Conservation (phyloP, 2,888 invertebrate species). For the Rhamnusium bicolor region DNA sequence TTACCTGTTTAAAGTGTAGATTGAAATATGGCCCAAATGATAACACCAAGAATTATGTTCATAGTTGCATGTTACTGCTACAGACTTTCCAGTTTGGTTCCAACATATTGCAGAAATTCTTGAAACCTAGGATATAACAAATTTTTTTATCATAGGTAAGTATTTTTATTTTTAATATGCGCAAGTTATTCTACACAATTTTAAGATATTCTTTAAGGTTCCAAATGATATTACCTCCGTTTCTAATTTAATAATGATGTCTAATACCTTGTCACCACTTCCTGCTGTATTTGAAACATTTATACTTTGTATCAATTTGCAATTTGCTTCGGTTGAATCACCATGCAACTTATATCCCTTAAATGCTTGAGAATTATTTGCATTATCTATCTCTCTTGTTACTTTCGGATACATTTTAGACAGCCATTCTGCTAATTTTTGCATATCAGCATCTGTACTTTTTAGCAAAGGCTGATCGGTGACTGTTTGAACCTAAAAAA, state of each 20-base stretch:
- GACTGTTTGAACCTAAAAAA: constrained; percentile 70
- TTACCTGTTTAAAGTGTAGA: constrained; percentile 66
- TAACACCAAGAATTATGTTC: constrained; percentile 69
- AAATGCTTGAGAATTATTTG: constrained; percentile 63
- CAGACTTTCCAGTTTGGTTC: constrained; percentile 68
- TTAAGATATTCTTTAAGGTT: too few relatives aligned
- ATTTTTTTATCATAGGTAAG: constrained; percentile 11
- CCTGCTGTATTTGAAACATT: constrained; percentile 47
- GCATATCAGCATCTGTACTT: constrained; percentile 66
- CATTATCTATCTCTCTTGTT: constrained; percentile 70
- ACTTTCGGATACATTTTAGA: constrained; percentile 71
- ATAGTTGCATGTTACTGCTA: constrained; percentile 65
- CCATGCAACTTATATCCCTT: constrained; percentile 58
- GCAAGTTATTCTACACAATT: too few relatives aligned
- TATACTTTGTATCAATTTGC: constrained; percentile 62
- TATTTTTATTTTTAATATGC: background rate
- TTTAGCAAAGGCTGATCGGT: constrained; percentile 38
- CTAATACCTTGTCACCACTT: constrained; percentile 40
- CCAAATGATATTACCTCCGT: too few relatives aligned
- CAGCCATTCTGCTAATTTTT: constrained; percentile 71
- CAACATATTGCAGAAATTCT: constrained; percentile 64
- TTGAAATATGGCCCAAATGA: constrained; percentile 63
- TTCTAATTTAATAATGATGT: too few relatives aligned
- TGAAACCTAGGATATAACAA: constrained; percentile 37
- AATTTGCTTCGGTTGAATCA: constrained; percentile 55